Conservation (phyloP, 2,113 vertebrate genomes). For the Megalops atlanticus region DNA sequence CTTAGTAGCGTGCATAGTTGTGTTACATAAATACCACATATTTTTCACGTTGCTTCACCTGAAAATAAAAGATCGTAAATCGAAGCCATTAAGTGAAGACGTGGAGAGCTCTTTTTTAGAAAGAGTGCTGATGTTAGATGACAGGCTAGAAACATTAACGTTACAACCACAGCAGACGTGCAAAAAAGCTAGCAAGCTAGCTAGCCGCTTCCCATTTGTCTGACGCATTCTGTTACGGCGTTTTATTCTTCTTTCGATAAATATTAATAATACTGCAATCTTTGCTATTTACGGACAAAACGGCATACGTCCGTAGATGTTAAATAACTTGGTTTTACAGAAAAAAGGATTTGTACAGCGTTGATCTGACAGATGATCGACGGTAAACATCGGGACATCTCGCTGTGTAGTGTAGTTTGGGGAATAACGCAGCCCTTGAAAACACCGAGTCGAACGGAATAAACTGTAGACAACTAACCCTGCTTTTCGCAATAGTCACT, state of each 20-base stretch:
- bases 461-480: constrained; percentile 10
- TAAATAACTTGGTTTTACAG: not conserved
- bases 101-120: not conserved
- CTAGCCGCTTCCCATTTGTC: constrained; percentile 8
- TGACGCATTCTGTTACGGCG: not conserved
- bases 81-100: not conserved
- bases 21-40: not conserved
- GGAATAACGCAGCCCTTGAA: constrained; percentile 6
- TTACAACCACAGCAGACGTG: not conserved
- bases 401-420: constrained; percentile 6
- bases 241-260: constrained; percentile 3
- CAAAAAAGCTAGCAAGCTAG: not conserved
- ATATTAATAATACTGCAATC: not conserved
- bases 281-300: not conserved
- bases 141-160: not conserved
- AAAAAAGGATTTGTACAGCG: not conserved
- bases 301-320: not conserved
- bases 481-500: constrained; percentile 4
- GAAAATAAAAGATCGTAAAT: not conserved
- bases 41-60: not conserved
- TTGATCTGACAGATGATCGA: not conserved
- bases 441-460: constrained; percentile 18
- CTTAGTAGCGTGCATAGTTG: not conserved
- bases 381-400: constrained; percentile 3
- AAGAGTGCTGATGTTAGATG: not conserved